Percentiles rank a stretch among this genome's conserved stretches.
phyloP scores from a whole-genome alignment of 2,888 invertebrate genomes.

The Xylophagus ater region DNA sequence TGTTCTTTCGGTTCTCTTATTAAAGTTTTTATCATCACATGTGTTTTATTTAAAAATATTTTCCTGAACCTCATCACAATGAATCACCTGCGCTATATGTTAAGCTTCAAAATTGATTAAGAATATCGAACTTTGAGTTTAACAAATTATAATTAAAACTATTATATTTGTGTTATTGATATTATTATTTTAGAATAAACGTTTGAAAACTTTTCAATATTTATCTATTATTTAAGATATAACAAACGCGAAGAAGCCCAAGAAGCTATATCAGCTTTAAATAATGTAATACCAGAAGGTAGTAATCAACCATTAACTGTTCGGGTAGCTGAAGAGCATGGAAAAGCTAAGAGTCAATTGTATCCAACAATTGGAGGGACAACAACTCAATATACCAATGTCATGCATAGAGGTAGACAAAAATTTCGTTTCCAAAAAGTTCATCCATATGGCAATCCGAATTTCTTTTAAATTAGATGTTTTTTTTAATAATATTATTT shows the following conservation, averaged over 20 bases:
- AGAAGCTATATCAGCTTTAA: slow-evolving; percentile 74
- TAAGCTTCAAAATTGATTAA: no score
- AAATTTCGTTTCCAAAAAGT: slow-evolving; percentile 39
- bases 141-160: no score
- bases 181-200: no score
- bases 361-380: slow-evolving; percentile 11
- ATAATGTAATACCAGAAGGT: slow-evolving; percentile 75
- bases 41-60: no score
- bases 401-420: slow-evolving; percentile 42
- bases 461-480: slow-evolving; percentile 16
- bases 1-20: no score
- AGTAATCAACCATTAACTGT: slow-evolving; percentile 74
- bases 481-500: slow-evolving; percentile 1
- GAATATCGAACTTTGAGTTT: no score
- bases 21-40: no score
- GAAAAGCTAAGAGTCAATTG: slow-evolving; percentile 36
- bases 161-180: no score
- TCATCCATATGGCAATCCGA: slow-evolving; percentile 35
- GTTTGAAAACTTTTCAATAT: slow-evolving; percentile 16
- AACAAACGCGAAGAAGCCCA: slow-evolving; percentile 83
- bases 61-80: no score
- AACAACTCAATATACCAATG: slow-evolving; percentile 36
- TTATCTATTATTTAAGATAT: slow-evolving; percentile 45
- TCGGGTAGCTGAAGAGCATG: slow-evolving; percentile 41
- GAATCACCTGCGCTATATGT: no score